Base-by-base conservation (phyloP, 2,888 invertebrate genomes). In the Thymelicus sylvestris region DNA sequence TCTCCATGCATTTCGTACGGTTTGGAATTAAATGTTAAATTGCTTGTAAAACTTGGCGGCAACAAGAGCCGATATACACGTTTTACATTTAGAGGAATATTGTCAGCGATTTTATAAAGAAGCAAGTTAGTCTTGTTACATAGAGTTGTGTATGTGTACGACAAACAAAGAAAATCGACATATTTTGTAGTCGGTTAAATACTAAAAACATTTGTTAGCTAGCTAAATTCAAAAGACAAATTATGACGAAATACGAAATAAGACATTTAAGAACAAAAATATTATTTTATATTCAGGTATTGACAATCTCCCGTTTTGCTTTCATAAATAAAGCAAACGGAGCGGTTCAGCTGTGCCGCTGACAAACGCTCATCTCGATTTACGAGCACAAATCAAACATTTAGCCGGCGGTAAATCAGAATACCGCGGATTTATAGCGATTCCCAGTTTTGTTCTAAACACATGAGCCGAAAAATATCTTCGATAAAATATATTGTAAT, bases 341-440 rank as follows among this genome's bases (percentile, higher is more conserved):
- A 76, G 76, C 79, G 83, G 82, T 82, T 84, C 88, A 89, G 84
- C 87, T 89, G 87, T 76, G 84, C 75, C 76, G 69, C 80, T 87
- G 89, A 88, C 90, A 86, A 81, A 85, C 83, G 91, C 86, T 93
- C 89, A 93, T 92, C 93, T 91, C 91, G 90, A 93, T 93, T 92
- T 92, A 92, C 88, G 91, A 81, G 89, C 87, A 83, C 90, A 91
- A 91, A 92, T 92, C 91, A 92, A 91, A 91, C 90, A 91, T 91
- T 92, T 91, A 91, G 91, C 82, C 85, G 83, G 81, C 74, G 82
- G 92, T 93, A 93, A 93, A 93, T 93, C 93, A 92, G 92, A 83
- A 87, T 91, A 83, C 81, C 80, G 78, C 74, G 78, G 81, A 92
- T 93, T 93, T 92, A 92, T 88, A 83, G 86, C 79, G 77, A 79